phyloP scores from a whole-genome alignment of 1,140 invertebrate species.

The Aphelinus atriplicis region DNA sequence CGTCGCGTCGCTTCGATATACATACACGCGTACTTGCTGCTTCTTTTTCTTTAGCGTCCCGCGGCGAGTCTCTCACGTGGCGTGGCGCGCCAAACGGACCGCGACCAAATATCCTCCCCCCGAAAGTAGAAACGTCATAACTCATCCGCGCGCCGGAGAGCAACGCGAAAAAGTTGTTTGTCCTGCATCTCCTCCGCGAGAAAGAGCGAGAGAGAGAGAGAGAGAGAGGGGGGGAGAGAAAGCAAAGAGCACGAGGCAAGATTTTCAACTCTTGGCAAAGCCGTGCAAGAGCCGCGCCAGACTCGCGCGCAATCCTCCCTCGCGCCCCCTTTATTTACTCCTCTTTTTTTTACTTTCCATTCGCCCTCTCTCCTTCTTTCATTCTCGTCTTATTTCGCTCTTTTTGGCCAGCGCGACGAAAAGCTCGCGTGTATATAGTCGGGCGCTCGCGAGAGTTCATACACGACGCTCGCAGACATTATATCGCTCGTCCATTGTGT shows the following conservation, averaged over 20 bases:
- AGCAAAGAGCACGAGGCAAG: constrained; percentile 48
- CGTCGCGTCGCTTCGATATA: not conserved
- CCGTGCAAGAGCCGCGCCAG: constrained; percentile 37
- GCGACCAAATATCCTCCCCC: constrained; percentile 53
- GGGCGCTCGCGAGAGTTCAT: constrained; percentile 20
- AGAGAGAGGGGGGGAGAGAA: constrained; percentile 19
- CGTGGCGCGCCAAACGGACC: constrained; percentile 49
- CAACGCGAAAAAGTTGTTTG: constrained; percentile 62
- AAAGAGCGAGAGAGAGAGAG: too few relatives aligned
- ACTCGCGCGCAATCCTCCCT: constrained; percentile 48
- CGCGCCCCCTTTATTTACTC: constrained; percentile 35
- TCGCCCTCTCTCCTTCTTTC: constrained; percentile 2
- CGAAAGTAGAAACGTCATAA: constrained; percentile 56
- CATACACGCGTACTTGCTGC: constrained; percentile 15
- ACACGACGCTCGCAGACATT: constrained; percentile 14
- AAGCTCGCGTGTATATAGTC: constrained; percentile 8
- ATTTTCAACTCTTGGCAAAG: constrained; percentile 60
- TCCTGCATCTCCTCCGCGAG: constrained; percentile 48
- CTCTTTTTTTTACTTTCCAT: not conserved
- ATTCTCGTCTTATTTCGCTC: constrained; percentile 9
- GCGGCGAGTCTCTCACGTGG: constrained; percentile 45
- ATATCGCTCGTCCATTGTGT: constrained; percentile 35
- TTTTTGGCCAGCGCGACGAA: constrained; percentile 8
- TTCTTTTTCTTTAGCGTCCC: constrained; percentile 39
- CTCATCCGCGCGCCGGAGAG: constrained; percentile 51